Conservation (phyloP, 1,140 invertebrate genomes). For the Sycophila sp. region DNA sequence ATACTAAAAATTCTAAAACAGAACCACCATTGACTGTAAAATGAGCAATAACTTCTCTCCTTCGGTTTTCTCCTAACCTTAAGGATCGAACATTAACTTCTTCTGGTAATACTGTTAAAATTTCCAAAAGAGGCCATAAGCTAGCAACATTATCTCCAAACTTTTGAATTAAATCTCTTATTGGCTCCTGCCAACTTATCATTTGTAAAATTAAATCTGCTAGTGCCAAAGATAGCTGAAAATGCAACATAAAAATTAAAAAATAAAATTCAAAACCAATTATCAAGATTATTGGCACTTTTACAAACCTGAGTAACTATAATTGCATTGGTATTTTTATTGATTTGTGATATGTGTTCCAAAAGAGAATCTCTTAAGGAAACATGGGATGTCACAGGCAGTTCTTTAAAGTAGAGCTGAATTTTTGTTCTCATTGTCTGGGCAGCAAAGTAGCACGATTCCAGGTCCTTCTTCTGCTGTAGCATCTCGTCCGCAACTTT, state of each 20-base stretch:
- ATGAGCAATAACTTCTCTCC: conserved; percentile 83
- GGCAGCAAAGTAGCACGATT: conserved; percentile 97
- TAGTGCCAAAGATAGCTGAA: conserved; percentile 86
- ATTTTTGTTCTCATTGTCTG: conserved; percentile 98
- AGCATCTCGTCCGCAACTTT: conserved; percentile 94
- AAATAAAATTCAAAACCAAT: neutral
- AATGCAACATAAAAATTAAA: neutral
- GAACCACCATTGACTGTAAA: conserved; percentile 74
- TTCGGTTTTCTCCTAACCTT: conserved; percentile 86
- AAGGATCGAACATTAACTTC: conserved; percentile 88
- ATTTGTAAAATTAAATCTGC: conserved; percentile 95
- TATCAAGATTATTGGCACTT: neutral
- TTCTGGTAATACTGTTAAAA: conserved; percentile 94
- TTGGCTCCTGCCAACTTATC: conserved; percentile 89
- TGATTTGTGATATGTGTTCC: conserved; percentile 87
- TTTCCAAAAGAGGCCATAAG: conserved; percentile 86
- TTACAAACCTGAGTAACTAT: conserved; percentile 83
- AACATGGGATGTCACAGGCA: conserved; percentile 84
- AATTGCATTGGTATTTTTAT: conserved; percentile 80
- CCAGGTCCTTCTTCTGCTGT: conserved; percentile 83
- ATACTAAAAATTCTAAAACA: conserved; percentile 80
- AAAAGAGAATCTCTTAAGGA: conserved; percentile 92
- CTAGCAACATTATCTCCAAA: conserved; percentile 73
- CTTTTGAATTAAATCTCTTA: conserved; percentile 83
- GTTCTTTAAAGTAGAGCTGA: conserved; percentile 91